A percentile compares a stretch with the other conserved stretches of the same genome.
phyloP scores from a whole-genome alignment of 1,140 invertebrate genomes.

The Rhizoglyphus robini region DNA sequence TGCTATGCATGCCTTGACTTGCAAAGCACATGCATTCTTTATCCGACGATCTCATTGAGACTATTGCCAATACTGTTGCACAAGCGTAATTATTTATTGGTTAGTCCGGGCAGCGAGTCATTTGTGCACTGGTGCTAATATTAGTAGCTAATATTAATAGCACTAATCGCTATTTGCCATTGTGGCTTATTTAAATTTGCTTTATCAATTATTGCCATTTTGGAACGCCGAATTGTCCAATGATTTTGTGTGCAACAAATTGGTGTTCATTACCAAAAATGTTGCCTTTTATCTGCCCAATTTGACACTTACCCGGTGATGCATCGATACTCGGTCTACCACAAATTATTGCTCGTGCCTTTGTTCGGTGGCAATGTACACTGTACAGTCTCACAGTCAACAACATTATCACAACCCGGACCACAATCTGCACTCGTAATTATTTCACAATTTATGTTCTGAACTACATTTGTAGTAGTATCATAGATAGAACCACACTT shows the following conservation, averaged over 20 bases:
- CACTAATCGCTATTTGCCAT: no score
- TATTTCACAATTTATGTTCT: background rate
- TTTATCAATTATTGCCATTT: background rate
- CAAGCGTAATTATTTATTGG: background rate
- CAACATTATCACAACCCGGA: background rate
- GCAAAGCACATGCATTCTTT: no score
- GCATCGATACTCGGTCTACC: background rate
- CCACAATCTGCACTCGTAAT: background rate
- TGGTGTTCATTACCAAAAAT: constrained; percentile 5
- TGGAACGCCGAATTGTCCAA: background rate
- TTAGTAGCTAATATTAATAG: no score
- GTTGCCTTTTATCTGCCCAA: background rate
- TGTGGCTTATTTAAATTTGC: background rate
- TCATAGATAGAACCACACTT: background rate
- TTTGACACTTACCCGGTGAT: constrained; percentile 3
- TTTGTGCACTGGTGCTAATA: no score
- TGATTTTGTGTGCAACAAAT: background rate
- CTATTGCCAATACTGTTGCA: no score
- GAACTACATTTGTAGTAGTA: background rate
- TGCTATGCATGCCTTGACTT: no score
- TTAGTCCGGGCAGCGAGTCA: background rate
- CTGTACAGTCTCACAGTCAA: background rate
- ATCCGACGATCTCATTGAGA: no score
- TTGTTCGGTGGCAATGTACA: background rate
- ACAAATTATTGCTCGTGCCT: background rate